Evolutionary conservation across 1,140 invertebrate species (phyloP), one percentile per base, ranked within the genome.

Genomic region (Agrilus planipennis): DNA sequence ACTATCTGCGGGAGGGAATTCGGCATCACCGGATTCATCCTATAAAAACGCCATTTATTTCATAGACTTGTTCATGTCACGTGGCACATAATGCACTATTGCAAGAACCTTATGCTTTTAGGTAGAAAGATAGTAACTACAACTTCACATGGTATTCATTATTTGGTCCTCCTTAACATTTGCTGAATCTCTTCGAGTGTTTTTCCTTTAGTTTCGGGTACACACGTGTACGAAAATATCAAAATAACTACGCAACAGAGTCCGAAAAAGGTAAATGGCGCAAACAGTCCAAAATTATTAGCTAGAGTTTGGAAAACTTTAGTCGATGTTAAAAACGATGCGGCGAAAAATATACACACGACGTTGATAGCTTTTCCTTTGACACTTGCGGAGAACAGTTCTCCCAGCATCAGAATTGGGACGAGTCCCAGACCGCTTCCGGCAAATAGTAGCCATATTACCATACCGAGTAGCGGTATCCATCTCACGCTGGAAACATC

Each of bases 301-400:
- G 21, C 14, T 15, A 36, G 15, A 4, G 12, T 9, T 14, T 36
- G 34, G 19, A 36, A 23, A 5, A 36, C 14, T 22, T 36, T 36
- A 7, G 34, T 11, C 12, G n/a, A 10, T 11, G 23, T 4, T 3
- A 36, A 3, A 3, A 36, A 5, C 2, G 7, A 7, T 10, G 23
- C 14, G 3, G 18, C 12, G 14, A 4, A 36, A 23, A 2, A 36
- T n/a, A 15, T 12, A 23, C 14, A 21, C 11, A 15, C 2, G 12
- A 36, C 16, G 17, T 12, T 21, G 3, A 36, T 2, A 2, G 46
- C 55, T 40, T 54, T 51, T n/a, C 41, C 48, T 47, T 57, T 58
- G 25, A 60, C 49, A 39, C 52, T 58, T 1, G 51, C 44, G 11
- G 58, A 53, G 41, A 58, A 57, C 15, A 60, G 25, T 50, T 60